These are phyloP conservation scores for Heliconius himera DNA, from an alignment of 1,140 invertebrate genomes.

Conservation along the genomic window DNA sequence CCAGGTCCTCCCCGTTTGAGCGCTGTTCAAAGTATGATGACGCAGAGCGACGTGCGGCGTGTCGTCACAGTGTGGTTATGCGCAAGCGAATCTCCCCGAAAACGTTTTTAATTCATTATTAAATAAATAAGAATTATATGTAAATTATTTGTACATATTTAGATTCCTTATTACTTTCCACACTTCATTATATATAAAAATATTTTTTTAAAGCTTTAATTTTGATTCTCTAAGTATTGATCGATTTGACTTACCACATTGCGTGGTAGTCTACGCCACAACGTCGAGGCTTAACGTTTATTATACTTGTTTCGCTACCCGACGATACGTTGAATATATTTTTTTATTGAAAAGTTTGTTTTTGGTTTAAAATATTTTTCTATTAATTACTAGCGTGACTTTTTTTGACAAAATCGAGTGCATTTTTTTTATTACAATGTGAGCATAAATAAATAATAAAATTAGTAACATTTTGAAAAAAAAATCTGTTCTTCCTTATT, in stretches of 20 bases:
- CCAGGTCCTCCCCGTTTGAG: slow-evolving; percentile 76
- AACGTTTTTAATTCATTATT: slow-evolving; percentile 37
- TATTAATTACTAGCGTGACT: no score
- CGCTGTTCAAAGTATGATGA: slow-evolving; percentile 73
- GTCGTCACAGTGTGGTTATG: slow-evolving; percentile 63
- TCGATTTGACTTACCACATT: slow-evolving; percentile 12
- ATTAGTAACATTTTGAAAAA: no score
- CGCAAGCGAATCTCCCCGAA: slow-evolving; percentile 52
- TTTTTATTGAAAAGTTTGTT: no score
- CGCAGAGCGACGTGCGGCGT: slow-evolving; percentile 70
- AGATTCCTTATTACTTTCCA: not conserved
- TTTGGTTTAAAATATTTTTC: no score
- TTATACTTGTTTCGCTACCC: not conserved
- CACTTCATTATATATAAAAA: not conserved
- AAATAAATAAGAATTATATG: not conserved
- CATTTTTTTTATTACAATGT: no score
- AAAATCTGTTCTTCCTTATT: no score
- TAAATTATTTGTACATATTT: not conserved
- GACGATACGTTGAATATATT: not conserved
- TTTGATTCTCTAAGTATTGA: slow-evolving; percentile 27
- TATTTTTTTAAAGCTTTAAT: not conserved
- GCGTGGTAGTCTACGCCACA: slow-evolving; percentile 36
- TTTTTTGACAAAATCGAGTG: no score
- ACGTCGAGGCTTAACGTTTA: not conserved
- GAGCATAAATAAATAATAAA: no score